phyloP scores from a whole-genome alignment of 2,797 vertebrate species.

The Leptodactylus fallax region DNA sequence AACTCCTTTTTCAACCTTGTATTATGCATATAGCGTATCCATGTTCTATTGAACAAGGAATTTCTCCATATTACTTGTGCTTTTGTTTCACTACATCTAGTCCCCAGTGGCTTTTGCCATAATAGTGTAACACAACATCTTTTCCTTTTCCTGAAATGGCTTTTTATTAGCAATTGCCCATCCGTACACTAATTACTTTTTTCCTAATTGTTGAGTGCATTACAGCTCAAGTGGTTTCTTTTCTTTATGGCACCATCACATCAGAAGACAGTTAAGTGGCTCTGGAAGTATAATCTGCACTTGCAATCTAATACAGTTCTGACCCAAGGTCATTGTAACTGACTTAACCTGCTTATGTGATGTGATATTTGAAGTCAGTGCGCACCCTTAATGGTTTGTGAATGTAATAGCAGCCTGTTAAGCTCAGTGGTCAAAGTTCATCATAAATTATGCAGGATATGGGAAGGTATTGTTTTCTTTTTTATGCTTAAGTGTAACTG shows the following conservation, averaged over 20 bases:
- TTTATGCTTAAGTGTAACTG: constrained; percentile 26
- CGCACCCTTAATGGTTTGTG: constrained; percentile 38
- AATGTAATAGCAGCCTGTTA: constrained; percentile 47
- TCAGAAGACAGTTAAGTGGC: constrained; percentile 25
- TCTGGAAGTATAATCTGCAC: constrained; percentile 13
- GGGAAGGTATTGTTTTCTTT: constrained; percentile 41
- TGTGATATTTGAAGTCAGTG: constrained; percentile 51
- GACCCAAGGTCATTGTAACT: constrained; percentile 56
- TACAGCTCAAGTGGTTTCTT: constrained; percentile 31
- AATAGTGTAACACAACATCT: constrained; percentile 4
- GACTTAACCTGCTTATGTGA: constrained; percentile 51
- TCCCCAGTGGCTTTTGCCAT: not conserved
- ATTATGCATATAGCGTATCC: not conserved
- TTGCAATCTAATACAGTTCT: constrained; percentile 49
- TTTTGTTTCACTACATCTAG: not conserved
- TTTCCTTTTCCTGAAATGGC: constrained; percentile 69
- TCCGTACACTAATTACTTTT: constrained; percentile 77
- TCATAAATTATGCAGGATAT: constrained; percentile 52
- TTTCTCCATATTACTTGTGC: not conserved
- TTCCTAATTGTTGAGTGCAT: constrained; percentile 75
- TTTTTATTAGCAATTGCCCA: constrained; percentile 78
- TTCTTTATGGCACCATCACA: constrained; percentile 3
- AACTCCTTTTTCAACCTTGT: not conserved
- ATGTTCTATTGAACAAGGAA: not conserved
- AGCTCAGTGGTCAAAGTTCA: constrained; percentile 50